Evolutionary conservation across 2,113 vertebrate genomes (phyloP).

Genomic region (Prionailurus bengalensis): DNA sequence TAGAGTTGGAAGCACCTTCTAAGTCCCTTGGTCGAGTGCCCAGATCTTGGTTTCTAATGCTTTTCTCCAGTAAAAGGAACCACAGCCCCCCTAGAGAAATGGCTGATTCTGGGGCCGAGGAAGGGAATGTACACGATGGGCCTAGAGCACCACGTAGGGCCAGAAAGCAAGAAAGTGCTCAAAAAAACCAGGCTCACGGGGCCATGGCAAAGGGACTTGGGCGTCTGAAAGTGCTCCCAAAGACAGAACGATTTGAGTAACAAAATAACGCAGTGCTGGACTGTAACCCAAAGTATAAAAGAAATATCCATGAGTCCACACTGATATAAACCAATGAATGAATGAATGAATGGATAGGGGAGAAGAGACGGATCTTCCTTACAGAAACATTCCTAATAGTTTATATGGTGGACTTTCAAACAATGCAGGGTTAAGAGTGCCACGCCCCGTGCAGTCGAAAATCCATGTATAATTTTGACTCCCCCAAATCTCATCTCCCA

Average conservation of each 20-base stretch:
- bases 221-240: rapidly evolving
- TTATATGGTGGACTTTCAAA: not conserved
- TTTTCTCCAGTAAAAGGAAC: not conserved
- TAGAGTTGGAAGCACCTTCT: not conserved
- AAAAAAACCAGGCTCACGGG: not conserved
- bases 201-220: not conserved
- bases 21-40: not conserved
- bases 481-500: not conserved
- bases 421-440: not conserved
- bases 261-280: not conserved
- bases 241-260: not conserved
- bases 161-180: not conserved
- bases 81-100: not conserved
- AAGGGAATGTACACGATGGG: not conserved
- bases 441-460: not conserved
- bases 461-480: not conserved
- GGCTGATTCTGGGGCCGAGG: too few species aligned
- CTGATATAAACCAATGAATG: not conserved
- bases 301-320: not conserved
- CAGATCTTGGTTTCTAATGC: not conserved
- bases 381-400: not conserved
- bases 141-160: not conserved
- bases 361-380: not conserved
- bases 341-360: not conserved
- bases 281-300: not conserved